Base-by-base conservation (phyloP, 2,797 vertebrate species). In the Enteromius afrohamiltoni region DNA sequence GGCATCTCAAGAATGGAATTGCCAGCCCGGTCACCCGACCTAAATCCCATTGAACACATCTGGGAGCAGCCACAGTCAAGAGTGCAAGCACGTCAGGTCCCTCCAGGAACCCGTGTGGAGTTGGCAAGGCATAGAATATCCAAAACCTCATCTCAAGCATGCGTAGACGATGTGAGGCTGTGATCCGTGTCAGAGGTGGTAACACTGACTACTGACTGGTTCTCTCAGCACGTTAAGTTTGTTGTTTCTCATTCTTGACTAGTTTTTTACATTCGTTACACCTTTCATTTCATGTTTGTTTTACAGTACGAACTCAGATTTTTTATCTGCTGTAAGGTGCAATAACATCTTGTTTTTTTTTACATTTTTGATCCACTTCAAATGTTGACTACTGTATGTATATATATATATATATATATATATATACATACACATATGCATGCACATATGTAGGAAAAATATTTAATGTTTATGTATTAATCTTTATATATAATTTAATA, bases 1-100 rank as follows among this genome's bases (percentile, higher is more conserved):
- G 51, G 58, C 76, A 78, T 40, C 76, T 78, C 40, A 78, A 64
- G 40, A 4, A 51, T 79, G 62, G 23, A 79, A 14, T 65, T 40
- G n/a, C 75, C 53, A 77, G 17, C 34, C 31, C 6, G 3, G 34
- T 34, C 34, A n/a, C 53, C 53, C 7, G 8, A 3, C 53, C 23
- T 23, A 10, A 58, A 58, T 9, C 53, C 53, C 53, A 23, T 10
- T 58, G 53, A 58, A 58, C 3, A 23, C 10, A 58, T 58, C 5
- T 58, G n/a, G 55, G 55, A 58, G n/a, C n/a, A 23, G n/a, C 55
- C 23, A 23, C 55, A 58, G 55, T 58, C 0, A 58, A 23, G 55
- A 23, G n/a, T 23, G 7, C 31, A 62, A 62, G 58, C 23, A 29
- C 1, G 23, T 1, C 23, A 62, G 58, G 58, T 60, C 23, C 58